These are phyloP conservation scores for Arctia plantaginis DNA, from an alignment of 2,888 invertebrate genomes.

Conservation along the genomic window DNA sequence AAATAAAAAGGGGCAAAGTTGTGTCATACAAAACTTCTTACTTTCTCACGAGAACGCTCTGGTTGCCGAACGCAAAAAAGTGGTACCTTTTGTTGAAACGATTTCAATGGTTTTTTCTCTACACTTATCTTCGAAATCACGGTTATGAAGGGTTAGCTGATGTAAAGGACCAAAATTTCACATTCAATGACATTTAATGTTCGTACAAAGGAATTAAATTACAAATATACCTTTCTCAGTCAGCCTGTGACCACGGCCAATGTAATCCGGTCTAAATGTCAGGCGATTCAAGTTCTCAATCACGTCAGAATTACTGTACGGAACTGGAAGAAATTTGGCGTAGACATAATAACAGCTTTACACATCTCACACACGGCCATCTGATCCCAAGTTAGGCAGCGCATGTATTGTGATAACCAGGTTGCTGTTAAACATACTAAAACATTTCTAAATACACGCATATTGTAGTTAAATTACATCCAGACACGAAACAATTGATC, in stretches of 20 bases:
- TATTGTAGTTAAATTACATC: too few species aligned
- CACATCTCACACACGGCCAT: too few species aligned
- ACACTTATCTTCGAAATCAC: constrained; percentile 20
- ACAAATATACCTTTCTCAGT: neutral
- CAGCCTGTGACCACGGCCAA: neutral
- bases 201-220: neutral
- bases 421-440: too few species aligned
- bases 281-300: too few species aligned
- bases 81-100: constrained; percentile 39
- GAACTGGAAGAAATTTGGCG: too few species aligned
- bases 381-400: too few species aligned
- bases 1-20: constrained; percentile 24
- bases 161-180: neutral
- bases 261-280: neutral
- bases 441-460: too few species aligned
- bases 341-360: too few species aligned
- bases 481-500: too few species aligned
- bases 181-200: neutral
- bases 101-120: constrained; percentile 33
- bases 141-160: neutral
- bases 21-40: constrained; percentile 33
- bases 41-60: constrained; percentile 47
- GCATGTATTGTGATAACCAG: too few species aligned
- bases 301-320: too few species aligned
- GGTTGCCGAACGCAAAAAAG: constrained; percentile 25